Evolutionary conservation across 53 echinoderm and acorn worm species (phyloP).

Genomic region (Patiria pectinifera): DNA sequence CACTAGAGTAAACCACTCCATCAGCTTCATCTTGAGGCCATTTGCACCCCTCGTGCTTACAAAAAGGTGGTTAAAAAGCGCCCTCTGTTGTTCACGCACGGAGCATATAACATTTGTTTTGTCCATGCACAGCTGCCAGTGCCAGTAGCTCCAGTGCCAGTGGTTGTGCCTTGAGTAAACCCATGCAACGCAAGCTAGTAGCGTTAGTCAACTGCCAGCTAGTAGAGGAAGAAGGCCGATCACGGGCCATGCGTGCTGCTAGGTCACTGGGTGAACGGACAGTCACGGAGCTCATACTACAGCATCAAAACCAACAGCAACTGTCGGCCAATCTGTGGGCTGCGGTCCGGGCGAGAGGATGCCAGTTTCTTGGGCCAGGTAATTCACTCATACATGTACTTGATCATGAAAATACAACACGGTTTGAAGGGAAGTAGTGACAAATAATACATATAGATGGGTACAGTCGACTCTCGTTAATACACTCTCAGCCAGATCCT

Average conservation of each 20-base stretch:
- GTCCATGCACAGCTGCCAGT: constrained; percentile 17
- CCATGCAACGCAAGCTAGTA: constrained; percentile 96
- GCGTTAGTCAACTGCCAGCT: constrained; percentile 95
- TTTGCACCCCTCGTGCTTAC: too few relatives aligned
- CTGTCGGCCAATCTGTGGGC: constrained; percentile 97
- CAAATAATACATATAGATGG: too few relatives aligned
- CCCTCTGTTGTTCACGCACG: too few relatives aligned
- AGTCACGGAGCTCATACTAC: constrained; percentile 90
- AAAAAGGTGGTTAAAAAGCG: too few relatives aligned
- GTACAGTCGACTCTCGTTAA: too few relatives aligned
- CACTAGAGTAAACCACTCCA: too few relatives aligned
- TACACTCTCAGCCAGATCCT: too few relatives aligned
- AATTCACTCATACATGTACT: not conserved
- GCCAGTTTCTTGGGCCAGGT: constrained; percentile 99
- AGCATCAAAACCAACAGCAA: constrained; percentile 98
- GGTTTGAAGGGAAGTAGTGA: too few relatives aligned
- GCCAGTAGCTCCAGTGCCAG: constrained; percentile 17
- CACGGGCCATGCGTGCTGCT: constrained; percentile 93
- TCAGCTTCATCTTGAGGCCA: too few relatives aligned
- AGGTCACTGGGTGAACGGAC: constrained; percentile 89
- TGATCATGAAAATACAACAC: too few relatives aligned
- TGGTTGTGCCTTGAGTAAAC: constrained; percentile 79
- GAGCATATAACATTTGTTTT: not conserved
- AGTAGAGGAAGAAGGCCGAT: constrained; percentile 91
- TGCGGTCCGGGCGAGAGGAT: constrained; percentile 93